Evolutionary conservation across 2,888 invertebrate genomes (phyloP), one percentile per base, ranked within the genome.

Genomic region (Glyphotaelius pellucidus): DNA sequence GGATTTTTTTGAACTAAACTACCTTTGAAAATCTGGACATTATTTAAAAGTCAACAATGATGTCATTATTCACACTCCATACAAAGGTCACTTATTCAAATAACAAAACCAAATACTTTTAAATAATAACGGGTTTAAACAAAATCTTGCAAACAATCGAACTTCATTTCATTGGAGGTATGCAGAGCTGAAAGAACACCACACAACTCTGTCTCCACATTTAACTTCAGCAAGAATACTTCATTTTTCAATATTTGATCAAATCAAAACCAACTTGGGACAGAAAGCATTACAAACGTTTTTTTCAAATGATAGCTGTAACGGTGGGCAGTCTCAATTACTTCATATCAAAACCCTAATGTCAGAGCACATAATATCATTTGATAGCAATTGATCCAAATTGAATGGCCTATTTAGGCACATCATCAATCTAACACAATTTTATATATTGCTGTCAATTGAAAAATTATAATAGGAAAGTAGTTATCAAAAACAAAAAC

Each of bases 341-440:
- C 67, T 67, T 67, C 52, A 67, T 25, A 67, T 67, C 52, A 67
- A 67, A 67, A 25, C 67, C 67, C 67, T 67, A 67, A 67, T 67
- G 67, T 67, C 25, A 67, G 67, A n/a, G 9, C 67, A 67, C n/a
- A 83, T 35, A 25, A 25, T 83, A 35, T 38, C 83, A 83, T 35
- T 83, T 83, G 83, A 35, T 38, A 83, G 25, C 35, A 83, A 83
- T 83, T 83, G 83, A 83, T 38, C 25, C 38, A 35, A 83, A 83
- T 83, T 83, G 83, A 83, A 83, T 38, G 32, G 31, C 38, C 83
- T 25, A 83, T 83, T 83, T 83, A 11, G 83, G 19, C 35, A 19
- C 2, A 35, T 35, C 35, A 83, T 83, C 83, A 83, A 67, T 67
- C 67, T 67, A 67, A 67, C n/a, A 67, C 67, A 7, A 67, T 25